phyloP scores from a whole-genome alignment of 2,113 vertebrate genomes.

The Pongo pygmaeus region DNA sequence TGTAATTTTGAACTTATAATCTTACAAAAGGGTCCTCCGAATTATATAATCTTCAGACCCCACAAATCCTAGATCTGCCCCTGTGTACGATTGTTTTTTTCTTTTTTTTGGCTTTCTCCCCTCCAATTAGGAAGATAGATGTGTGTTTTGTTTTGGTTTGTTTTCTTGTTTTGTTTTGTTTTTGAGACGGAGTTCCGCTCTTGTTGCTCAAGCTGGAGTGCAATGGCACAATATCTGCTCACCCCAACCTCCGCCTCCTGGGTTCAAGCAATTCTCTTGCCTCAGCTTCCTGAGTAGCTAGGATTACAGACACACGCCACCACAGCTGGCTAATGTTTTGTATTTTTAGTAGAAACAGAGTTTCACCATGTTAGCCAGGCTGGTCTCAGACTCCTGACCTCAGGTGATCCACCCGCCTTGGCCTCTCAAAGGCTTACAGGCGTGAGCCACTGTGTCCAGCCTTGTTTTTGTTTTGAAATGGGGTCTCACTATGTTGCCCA shows the following conservation, averaged over 20 bases:
- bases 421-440: too few relatives aligned
- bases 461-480: too few relatives aligned
- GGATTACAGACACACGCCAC: too few relatives aligned
- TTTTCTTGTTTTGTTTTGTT: neutral
- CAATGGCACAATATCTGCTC: too few relatives aligned
- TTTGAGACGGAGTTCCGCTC: neutral
- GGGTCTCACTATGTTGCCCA: neutral
- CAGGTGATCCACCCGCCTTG: too few relatives aligned
- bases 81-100: neutral
- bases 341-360: too few relatives aligned
- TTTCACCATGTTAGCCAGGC: too few relatives aligned
- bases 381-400: too few relatives aligned
- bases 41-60: neutral
- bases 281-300: too few relatives aligned
- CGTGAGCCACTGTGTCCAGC: fast-evolving
- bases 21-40: neutral
- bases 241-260: too few relatives aligned
- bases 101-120: neutral
- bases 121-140: neutral
- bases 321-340: too few relatives aligned
- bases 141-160: neutral
- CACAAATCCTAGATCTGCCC: neutral
- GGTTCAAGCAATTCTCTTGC: too few relatives aligned
- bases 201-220: neutral
- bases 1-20: neutral